Base-by-base conservation (phyloP, 2,113 vertebrate species). In the Calyptommatus sinebrachiatus region DNA sequence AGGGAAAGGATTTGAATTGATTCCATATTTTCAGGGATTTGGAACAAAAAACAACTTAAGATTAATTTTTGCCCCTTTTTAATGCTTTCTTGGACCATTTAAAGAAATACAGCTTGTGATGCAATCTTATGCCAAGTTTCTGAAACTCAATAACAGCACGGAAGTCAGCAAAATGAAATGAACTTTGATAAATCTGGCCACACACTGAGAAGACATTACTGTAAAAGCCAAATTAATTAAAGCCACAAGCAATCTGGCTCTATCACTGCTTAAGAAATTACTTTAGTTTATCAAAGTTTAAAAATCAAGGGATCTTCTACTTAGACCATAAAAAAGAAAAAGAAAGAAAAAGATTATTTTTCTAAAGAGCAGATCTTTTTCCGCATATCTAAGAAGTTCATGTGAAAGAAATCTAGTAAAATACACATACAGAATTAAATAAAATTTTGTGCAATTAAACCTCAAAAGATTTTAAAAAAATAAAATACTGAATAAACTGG, bases 201-300 rank as follows among this genome's bases (percentile, higher is more conserved):
- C 45, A 62, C 0, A 0, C 21, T 22, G 0, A 80, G 79, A 78
- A 81, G 60, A 5, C 77, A 81, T 48, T 73, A 73, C 62, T 60
- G 31, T 60, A 80, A 80, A 80, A 80, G 63, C 79, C 71, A 80
- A 18, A 45, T 67, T 74, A 80, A 80, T 80, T 73, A 80, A 73
- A 80, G 79, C 71, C 48, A 22, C 71, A 67, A 68, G 79, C 71
- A 80, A 73, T 73, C 78, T 73, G 62, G 71, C 46, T 68, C 71
- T n/a, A 74, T 74, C 48, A 57, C 28, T 68, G 29, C 3, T 68
- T 57, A 60, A 80, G 48, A 53, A 48, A 67, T 67, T 73, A 67
- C 24, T 48, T 74, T 62, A 66, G 57, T 80, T 73, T 73, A 74
- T 41, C 57, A 68, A 31, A 46, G 68, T 57, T n/a, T 80, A 73